Base-by-base conservation (phyloP, 2,113 vertebrate genomes). In the Pterophyllum scalare region DNA sequence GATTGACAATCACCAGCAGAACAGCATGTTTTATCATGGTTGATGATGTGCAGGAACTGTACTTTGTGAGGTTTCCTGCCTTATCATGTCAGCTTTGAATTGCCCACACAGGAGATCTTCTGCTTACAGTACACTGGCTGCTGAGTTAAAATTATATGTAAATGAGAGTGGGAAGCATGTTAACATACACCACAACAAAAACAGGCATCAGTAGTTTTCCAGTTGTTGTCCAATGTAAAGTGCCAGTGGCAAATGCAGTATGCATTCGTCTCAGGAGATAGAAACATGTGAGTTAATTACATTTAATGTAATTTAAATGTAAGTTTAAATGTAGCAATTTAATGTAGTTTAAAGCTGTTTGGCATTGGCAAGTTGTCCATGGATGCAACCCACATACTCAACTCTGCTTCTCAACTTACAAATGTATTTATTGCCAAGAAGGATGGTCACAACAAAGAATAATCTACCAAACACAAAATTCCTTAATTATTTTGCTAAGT, bases 11-110 rank as follows among this genome's bases (percentile, higher is more conserved):
- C 74, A 82, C 70, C 62, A 80, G 62, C 46, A 65, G 62, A 91
- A 83, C 74, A 81, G 67, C 12, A n/a, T 54, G 64, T 76, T 90
- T 84, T 86, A 87, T 81, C 79, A 65, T 60, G 26, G 75, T 6
- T 86, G 61, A 59, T 83, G 86, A 88, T 85, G 84, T 8, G 43
- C 33, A 84, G 67, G 20, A 85, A 76, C 54, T 77, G 61, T 26
- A 65, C 82, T 83, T 81, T 87, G 56, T 87, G 59, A 81, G 82
- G 84, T 78, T 79, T 82, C 78, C 77, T 33, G 61, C 43, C 77
- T 89, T 90, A 90, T 92, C 88, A 84, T 79, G 84, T 92, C 85
- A 92, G 70, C n/a, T 33, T 13, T 91, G 77, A 88, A 84, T 65
- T 85, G 79, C 85, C 84, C 83, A 91, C 84, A 31, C 57, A 79